A percentile compares a stretch with the other conserved stretches of the same genome.
Evolutionary conservation across 2,113 vertebrate species (phyloP).

Genomic region (Procavia capensis): DNA sequence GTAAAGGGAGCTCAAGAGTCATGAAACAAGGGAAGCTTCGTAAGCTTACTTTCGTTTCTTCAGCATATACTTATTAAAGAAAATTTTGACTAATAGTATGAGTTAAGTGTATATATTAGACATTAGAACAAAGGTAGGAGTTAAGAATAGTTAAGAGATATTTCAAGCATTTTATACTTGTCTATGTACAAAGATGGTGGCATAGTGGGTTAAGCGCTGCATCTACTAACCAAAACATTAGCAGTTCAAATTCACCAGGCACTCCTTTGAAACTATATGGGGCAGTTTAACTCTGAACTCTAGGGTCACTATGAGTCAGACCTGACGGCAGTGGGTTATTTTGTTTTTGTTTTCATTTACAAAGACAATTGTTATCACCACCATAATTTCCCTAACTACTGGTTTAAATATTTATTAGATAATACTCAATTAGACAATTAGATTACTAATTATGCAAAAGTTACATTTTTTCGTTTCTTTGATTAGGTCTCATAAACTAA

Average conservation of each 20-base stretch:
- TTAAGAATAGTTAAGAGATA: neutral
- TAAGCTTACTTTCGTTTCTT: neutral
- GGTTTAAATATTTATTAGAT: slow-evolving; percentile 53
- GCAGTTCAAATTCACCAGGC: too few species aligned
- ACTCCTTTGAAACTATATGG: too few species aligned
- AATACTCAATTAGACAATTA: slow-evolving; percentile 52
- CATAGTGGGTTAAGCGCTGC: too few species aligned
- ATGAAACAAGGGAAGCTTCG: neutral
- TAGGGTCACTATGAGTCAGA: too few species aligned
- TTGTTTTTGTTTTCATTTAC: too few species aligned
- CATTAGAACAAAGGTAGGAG: neutral
- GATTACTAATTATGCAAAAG: slow-evolving; percentile 63
- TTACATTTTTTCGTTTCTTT: slow-evolving; percentile 50
- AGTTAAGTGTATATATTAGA: neutral
- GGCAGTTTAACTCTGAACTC: too few species aligned
- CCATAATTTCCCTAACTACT: slow-evolving; percentile 16
- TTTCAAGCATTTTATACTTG: neutral
- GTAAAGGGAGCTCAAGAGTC: neutral
- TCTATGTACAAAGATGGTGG: neutral
- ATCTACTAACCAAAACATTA: too few species aligned
- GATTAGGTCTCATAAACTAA: slow-evolving; percentile 63
- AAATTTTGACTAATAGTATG: neutral
- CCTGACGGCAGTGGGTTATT: too few species aligned
- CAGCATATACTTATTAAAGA: neutral
- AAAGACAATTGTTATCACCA: slow-evolving; percentile 13